Evolutionary conservation across 2,888 invertebrate species (phyloP), one percentile per base, ranked within the genome.

Genomic region (Patella depressa): DNA sequence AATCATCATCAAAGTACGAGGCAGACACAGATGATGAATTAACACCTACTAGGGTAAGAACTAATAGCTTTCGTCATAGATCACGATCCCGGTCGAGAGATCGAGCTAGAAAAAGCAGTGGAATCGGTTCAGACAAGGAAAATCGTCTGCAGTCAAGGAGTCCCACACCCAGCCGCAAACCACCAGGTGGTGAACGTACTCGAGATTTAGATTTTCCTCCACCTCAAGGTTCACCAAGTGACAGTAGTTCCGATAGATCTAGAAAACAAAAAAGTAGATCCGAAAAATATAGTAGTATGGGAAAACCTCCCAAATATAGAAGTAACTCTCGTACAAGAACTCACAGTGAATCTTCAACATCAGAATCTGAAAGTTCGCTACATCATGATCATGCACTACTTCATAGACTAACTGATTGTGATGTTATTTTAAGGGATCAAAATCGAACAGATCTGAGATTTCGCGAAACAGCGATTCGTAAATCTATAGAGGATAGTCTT

Each of bases 321-420:
- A 84, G 85, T 75, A 84, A 77, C 70, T 82, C 85, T 54, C 81
- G 84, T 70, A 80, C 82, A 14, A 80, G 87, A 14, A 86, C 88
- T 45, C 82, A 86, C 24, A 87, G 89, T 77, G 87, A 89, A 74
- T 88, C 88, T n/a, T 87, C 87, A 45, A 78, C 87, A 12, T 85
- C 86, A 59, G 88, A 88, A 73, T 82, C 83, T 45, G 86, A 85
- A 75, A 77, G 80, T 54, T 70, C 78, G 2, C 73, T 75, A 19
- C 79, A 77, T 15, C 29, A 59, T 53, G 79, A 77, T 19, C 12
- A 19, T 11, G 11, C 65, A 12, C 65, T 65, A n/a, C 19, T 65
- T 65, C 65, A 24, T 29, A 73, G 73, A 24, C 65, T 24, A 17
- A 73, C 45, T 79, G 81, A 57, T 78, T 76, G 59, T 65, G 73